Evolutionary conservation across 2,797 vertebrate genomes (phyloP), one percentile per base, ranked within the genome.

Genomic region (Xenops minutus): DNA sequence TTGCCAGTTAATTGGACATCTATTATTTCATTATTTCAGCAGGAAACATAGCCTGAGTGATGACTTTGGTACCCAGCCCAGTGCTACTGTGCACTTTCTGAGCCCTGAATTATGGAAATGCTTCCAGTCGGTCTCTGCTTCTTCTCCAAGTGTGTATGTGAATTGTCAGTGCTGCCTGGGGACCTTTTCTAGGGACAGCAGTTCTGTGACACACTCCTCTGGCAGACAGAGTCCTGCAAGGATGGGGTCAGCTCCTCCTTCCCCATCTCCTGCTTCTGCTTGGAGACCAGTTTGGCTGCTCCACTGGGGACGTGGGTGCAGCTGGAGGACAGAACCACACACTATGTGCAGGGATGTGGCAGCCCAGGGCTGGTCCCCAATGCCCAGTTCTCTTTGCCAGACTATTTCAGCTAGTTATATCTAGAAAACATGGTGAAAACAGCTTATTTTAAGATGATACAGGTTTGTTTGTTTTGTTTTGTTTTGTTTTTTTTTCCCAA

Each of bases 21-120:
- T 92, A 92, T 91, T 95, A 96, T 96, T 92, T 93, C 89, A 92
- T 95, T 58, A 91, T 94, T 94, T 93, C 92, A 93, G 85, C 95
- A 94, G 82, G 85, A 84, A 93, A 44, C 48, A 20, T 6, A 34
- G 87, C 48, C 69, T 86, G 91, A 94, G 73, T 66, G 92, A 96
- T 92, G 89, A 52, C 85, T 96, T 93, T 96, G 94, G 94, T 91
- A 67, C 46, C 79, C 82, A 88, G 92, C 94, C 93, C 92, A 88
- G 82, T 49, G 82, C 95, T 89, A 46, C 92, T 74, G 90, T 66
- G 77, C 63, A 51, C 34, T 89, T 88, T 74, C 82, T 32, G 59
- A 93, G 88, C 68, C 51, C 59, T 87, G 52, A 49, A 39, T 30
- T n/a, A 72, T 82, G 90, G 34, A 89, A 91, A 56, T 0, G 0